Evolutionary conservation across 2,888 invertebrate genomes (phyloP).

Genomic region (Microplitis deprimator): DNA sequence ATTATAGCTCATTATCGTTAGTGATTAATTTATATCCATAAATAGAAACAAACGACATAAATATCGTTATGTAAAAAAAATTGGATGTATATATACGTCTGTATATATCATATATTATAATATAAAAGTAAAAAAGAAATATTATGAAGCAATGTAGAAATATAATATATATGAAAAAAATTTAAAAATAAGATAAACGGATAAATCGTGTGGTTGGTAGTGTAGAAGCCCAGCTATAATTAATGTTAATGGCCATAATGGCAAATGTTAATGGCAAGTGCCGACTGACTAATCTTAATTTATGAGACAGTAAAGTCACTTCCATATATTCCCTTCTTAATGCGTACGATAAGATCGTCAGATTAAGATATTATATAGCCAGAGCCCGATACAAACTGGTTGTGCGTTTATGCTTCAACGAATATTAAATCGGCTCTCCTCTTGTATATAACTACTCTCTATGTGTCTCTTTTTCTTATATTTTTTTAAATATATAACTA

Average conservation of each 20-base stretch:
- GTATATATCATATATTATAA: not conserved
- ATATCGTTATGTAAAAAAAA: not conserved
- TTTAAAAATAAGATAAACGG: slow-evolving; percentile 31
- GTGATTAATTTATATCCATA: not conserved
- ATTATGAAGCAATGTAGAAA: not conserved
- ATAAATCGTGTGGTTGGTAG: slow-evolving; percentile 43
- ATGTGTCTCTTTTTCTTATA: slow-evolving; percentile 8
- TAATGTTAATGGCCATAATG: slow-evolving; percentile 63
- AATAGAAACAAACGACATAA: not conserved
- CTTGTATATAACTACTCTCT: not conserved
- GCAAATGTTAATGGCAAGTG: slow-evolving; percentile 65
- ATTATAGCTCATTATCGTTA: not conserved
- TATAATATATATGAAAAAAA: slow-evolving; percentile 18
- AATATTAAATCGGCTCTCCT: slow-evolving; percentile 26
- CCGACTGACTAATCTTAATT: slow-evolving; percentile 64
- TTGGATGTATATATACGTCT: not conserved
- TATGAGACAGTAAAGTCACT: slow-evolving; percentile 62
- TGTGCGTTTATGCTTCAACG: slow-evolving; percentile 31
- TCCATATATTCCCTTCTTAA: slow-evolving; percentile 59
- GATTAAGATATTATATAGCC: slow-evolving; percentile 64
- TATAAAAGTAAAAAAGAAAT: not conserved
- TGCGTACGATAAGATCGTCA: slow-evolving; percentile 61
- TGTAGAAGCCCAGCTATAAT: slow-evolving; percentile 57
- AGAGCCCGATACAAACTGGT: slow-evolving; percentile 55
- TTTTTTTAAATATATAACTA: slow-evolving; percentile 22